A percentile compares a stretch with the other conserved stretches of the same genome.
Conservation (phyloP, 2,113 vertebrate species). For the Speoplatyrhinus poulsoni region DNA sequence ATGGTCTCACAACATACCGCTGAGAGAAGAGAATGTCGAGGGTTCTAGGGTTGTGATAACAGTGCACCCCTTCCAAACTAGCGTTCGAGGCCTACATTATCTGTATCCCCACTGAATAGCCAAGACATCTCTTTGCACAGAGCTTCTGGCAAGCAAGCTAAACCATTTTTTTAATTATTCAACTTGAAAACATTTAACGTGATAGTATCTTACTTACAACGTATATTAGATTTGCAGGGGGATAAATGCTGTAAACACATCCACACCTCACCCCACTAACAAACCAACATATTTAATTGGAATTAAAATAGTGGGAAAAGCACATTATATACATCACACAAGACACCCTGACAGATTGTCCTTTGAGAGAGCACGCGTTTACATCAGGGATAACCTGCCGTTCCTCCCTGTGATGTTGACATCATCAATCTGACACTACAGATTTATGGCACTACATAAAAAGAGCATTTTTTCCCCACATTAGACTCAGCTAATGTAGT, state of each 20-base stretch:
- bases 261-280: background rate
- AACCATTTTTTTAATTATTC: background rate
- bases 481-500: background rate
- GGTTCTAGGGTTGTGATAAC: too few species aligned
- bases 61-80: too few species aligned
- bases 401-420: background rate
- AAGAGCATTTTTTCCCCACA: background rate
- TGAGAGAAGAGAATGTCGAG: too few species aligned
- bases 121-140: background rate
- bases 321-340: conserved; percentile 9
- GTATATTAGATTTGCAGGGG: background rate
- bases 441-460: background rate
- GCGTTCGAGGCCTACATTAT: background rate
- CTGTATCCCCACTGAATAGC: background rate
- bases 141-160: conserved; percentile 3
- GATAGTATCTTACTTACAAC: background rate
- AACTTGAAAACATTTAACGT: background rate
- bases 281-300: conserved; percentile 14
- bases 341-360: conserved; percentile 8
- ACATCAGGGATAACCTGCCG: background rate
- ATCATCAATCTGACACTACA: conserved; percentile 17
- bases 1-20: too few species aligned
- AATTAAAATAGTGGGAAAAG: background rate
- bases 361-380: background rate
- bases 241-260: background rate